Conservation (phyloP, 2,888 invertebrate genomes). For the Xestobium rufovillosum region DNA sequence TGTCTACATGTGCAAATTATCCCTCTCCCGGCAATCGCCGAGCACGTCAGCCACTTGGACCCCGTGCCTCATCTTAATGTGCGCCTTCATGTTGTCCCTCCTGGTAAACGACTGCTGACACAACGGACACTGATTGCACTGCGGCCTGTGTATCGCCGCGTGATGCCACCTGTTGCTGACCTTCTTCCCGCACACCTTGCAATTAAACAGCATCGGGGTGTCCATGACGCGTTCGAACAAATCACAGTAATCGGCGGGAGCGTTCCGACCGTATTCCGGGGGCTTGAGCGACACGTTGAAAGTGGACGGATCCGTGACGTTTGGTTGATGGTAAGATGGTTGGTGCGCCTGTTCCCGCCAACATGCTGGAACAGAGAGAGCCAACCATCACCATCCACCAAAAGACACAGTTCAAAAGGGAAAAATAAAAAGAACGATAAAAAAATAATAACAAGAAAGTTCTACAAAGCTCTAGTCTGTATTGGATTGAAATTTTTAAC, state of each 20-base stretch:
- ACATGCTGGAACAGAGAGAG: slow-evolving; percentile 37
- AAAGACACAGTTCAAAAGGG: slow-evolving; percentile 12
- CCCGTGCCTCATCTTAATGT: slow-evolving; percentile 56
- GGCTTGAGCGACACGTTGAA: no score
- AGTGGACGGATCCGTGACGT: slow-evolving; percentile 4
- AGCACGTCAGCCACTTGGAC: slow-evolving; percentile 17
- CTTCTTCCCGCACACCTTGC: slow-evolving; percentile 57
- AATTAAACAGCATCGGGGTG: slow-evolving; percentile 46
- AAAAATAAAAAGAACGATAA: slow-evolving; percentile 3
- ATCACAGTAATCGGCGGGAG: slow-evolving; percentile 32
- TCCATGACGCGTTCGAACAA: slow-evolving; percentile 34
- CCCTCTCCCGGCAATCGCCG: no score
- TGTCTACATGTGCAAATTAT: no score
- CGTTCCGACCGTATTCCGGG: slow-evolving; percentile 17
- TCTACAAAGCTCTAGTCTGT: no score
- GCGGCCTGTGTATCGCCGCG: slow-evolving; percentile 57
- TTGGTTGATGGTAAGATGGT: slow-evolving; percentile 23
- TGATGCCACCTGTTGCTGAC: slow-evolving; percentile 63
- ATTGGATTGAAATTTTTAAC: no score
- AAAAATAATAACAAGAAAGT: no score
- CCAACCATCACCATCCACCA: slow-evolving; percentile 31
- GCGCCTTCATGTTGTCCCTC: slow-evolving; percentile 60
- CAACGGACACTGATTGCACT: slow-evolving; percentile 55
- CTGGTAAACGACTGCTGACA: slow-evolving; percentile 57
- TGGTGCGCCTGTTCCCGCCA: slow-evolving; percentile 33